These are phyloP conservation scores for Cantharis flavilabris DNA, from an alignment of 2,888 invertebrate species.

Conservation along the genomic window DNA sequence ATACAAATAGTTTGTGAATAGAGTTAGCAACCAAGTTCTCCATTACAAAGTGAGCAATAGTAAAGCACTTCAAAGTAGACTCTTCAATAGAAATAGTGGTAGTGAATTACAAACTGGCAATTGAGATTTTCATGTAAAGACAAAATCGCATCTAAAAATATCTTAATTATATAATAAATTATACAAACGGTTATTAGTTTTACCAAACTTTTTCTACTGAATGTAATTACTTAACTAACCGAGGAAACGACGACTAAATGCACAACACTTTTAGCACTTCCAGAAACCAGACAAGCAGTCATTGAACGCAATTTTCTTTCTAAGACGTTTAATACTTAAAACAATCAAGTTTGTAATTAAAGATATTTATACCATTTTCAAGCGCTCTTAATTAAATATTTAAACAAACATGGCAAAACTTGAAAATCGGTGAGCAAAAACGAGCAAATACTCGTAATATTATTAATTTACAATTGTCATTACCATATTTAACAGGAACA, in stretches of 20 bases:
- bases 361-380: not conserved
- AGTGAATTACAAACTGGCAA: not conserved
- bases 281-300: not conserved
- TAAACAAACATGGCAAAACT: not conserved
- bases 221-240: not conserved
- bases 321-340: not conserved
- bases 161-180: not conserved
- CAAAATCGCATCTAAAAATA: not conserved
- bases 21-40: not conserved
- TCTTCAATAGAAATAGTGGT: not conserved
- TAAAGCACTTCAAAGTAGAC: not conserved
- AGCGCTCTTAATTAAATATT: not conserved
- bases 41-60: not conserved
- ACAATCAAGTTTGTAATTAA: not conserved
- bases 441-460: not conserved
- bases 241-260: slow-evolving; percentile 2
- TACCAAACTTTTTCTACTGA: not conserved
- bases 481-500: not conserved
- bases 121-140: not conserved
- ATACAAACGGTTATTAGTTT: not conserved
- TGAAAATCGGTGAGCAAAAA: not conserved
- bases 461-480: not conserved
- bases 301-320: not conserved
- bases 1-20: not conserved
- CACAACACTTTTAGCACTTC: slow-evolving; percentile 9